Base-by-base conservation (phyloP, 2,113 vertebrate species). In the Platysteira castanea region DNA sequence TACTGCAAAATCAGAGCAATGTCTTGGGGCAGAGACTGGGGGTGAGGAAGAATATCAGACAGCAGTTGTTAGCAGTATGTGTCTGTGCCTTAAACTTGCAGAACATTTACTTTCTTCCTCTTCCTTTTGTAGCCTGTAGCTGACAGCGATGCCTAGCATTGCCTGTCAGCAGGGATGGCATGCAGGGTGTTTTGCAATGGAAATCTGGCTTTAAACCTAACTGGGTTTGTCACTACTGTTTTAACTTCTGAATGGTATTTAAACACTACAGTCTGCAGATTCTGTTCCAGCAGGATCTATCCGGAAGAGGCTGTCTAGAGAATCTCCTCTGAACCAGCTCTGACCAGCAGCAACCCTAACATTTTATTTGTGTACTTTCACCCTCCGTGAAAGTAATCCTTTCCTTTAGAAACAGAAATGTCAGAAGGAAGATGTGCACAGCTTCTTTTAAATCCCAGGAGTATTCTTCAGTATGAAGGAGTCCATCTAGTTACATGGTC, bases 201-300 rank as follows among this genome's bases (percentile, higher is more conserved):
- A 97, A 97, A 97, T 97, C 93, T 96, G 82, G 84, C 95, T 96
- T 97, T 93, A 93, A 97, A 97, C 64, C 60, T 95, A 96, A 95
- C 95, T 94, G 89, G 42, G 91, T 95, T 96, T 97, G 94, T 96
- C 93, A 93, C 82, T 94, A 74, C 74, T 95, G 83, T 96, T 95
- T 95, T 88, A 96, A 90, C 91, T 97, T 96, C 82, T 79, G 85
- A 94, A 89, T 92, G 67, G 82, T 90, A 69, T 96, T 95, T 96
- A 96, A 95, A 90, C 87, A 92, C 87, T 94, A 33, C 74, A 83
- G 91, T 74, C 84, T 93, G 84, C 78, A 85, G 76, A 89, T 78
- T 73, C 69, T 1, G 23, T 76, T 96, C 49, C 63, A 89, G 87
- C 94, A 94, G 88, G 77, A 80, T 95, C 89, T 89, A 42, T 87